Evolutionary conservation across 1,140 invertebrate species (phyloP).

Genomic region (Epicauta chinensis): DNA sequence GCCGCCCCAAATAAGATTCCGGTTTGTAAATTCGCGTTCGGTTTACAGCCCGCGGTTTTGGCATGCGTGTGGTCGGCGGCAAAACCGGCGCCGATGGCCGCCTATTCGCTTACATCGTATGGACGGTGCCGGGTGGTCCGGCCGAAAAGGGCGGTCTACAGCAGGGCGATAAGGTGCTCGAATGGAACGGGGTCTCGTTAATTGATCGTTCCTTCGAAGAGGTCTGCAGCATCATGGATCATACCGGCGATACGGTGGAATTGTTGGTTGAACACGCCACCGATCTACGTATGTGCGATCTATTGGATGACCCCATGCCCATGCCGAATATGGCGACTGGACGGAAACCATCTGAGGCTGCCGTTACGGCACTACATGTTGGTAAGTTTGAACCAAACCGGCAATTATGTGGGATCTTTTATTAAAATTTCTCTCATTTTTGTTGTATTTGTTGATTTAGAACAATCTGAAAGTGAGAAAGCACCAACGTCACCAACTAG

Average conservation of each 20-base stretch:
- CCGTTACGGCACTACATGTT: slow-evolving; percentile 35
- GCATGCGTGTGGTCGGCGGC: slow-evolving; percentile 88
- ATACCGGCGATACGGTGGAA: slow-evolving; percentile 73
- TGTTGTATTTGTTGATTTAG: slow-evolving; percentile 49
- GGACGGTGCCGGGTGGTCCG: slow-evolving; percentile 82
- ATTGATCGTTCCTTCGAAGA: slow-evolving; percentile 89
- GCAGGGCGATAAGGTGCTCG: slow-evolving; percentile 80
- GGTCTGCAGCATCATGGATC: slow-evolving; percentile 76
- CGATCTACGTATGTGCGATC: slow-evolving; percentile 62
- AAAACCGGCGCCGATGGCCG: slow-evolving; percentile 75
- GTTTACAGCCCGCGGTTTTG: slow-evolving; percentile 74
- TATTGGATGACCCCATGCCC: slow-evolving; percentile 51
- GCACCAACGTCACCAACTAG: slow-evolving; percentile 78
- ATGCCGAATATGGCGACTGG: slow-evolving; percentile 20
- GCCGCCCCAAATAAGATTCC: too few relatives aligned
- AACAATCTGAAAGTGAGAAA: slow-evolving; percentile 65
- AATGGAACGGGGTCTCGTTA: slow-evolving; percentile 78
- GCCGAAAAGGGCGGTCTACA: slow-evolving; percentile 81
- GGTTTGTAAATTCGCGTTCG: slow-evolving; percentile 2
- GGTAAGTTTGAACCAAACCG: slow-evolving; percentile 28
- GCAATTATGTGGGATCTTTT: too few relatives aligned
- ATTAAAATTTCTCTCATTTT: neutral
- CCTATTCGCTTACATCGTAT: slow-evolving; percentile 84
- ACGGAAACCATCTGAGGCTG: slow-evolving; percentile 39
- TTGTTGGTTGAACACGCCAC: slow-evolving; percentile 72